Evolutionary conservation across 2,797 vertebrate species (phyloP).

Genomic region (Cygnus olor): DNA sequence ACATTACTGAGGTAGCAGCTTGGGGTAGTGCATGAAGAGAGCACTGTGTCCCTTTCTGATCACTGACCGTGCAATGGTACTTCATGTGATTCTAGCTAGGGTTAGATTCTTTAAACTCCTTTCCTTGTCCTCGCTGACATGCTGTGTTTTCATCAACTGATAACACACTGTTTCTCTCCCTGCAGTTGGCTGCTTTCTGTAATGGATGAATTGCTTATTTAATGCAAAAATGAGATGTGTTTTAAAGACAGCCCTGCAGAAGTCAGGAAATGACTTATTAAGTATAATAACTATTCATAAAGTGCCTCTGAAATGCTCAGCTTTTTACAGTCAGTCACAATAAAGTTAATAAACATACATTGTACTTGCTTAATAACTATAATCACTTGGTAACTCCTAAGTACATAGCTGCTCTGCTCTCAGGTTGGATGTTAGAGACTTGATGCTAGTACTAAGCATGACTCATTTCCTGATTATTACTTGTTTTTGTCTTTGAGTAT

Average conservation of each 20-base stretch:
- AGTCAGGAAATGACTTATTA: conserved; percentile 28
- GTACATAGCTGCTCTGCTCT: conserved; percentile 1
- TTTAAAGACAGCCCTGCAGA: background rate
- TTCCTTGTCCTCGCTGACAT: background rate
- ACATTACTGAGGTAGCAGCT: background rate
- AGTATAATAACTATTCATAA: conserved; percentile 38
- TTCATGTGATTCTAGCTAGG: background rate
- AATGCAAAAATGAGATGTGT: background rate
- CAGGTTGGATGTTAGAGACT: conserved; percentile 6
- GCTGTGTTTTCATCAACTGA: background rate
- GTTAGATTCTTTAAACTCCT: background rate
- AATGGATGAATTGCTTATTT: background rate
- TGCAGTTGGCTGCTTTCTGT: background rate
- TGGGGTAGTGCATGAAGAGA: background rate
- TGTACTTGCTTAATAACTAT: conserved; percentile 40
- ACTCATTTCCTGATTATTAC: conserved; percentile 41
- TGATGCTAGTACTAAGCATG: conserved; percentile 3
- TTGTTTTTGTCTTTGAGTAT: conserved; percentile 6
- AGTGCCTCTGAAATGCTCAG: conserved; percentile 22
- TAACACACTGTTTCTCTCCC: background rate
- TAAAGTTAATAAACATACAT: background rate
- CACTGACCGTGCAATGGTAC: fast-evolving
- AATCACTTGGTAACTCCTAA: conserved; percentile 20
- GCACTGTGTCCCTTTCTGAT: background rate
- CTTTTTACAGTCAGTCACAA: conserved; percentile 26